These are phyloP conservation scores for Passer montanus DNA, from an alignment of 2,113 vertebrate genomes.

Conservation along the genomic window DNA sequence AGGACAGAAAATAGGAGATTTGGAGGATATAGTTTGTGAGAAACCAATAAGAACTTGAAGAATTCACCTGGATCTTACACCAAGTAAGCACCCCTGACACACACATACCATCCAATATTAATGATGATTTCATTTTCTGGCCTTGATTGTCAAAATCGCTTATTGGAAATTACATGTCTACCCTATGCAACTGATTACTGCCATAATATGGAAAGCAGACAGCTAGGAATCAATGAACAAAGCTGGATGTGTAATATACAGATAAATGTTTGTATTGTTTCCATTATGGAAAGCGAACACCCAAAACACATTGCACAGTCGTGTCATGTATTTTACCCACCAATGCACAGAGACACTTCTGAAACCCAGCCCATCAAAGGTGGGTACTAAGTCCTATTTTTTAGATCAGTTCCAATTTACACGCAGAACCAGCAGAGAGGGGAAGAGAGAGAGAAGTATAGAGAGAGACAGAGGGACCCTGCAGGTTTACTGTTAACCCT, in stretches of 20 bases:
- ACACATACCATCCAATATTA: background rate
- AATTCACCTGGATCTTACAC: background rate
- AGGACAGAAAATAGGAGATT: background rate
- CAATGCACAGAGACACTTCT: background rate
- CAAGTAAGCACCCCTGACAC: background rate
- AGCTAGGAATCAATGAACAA: background rate
- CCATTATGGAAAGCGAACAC: background rate
- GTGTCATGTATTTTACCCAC: background rate
- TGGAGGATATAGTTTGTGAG: background rate
- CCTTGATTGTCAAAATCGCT: background rate
- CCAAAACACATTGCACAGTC: background rate
- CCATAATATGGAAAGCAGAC: background rate
- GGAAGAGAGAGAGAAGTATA: background rate
- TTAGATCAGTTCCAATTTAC: background rate
- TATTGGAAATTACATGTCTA: background rate
- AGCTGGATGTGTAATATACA: background rate
- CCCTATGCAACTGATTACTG: background rate
- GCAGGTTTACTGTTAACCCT: background rate
- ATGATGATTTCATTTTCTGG: slow-evolving; percentile 10
- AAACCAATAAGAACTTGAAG: background rate
- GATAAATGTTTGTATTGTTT: background rate
- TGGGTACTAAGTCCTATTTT: background rate
- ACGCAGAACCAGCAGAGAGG: background rate
- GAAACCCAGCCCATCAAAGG: background rate
- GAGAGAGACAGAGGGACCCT: background rate